Percentiles rank a stretch among this genome's conserved stretches.
Conservation (phyloP, 2,113 vertebrate species). For the Pangasianodon gigas region DNA sequence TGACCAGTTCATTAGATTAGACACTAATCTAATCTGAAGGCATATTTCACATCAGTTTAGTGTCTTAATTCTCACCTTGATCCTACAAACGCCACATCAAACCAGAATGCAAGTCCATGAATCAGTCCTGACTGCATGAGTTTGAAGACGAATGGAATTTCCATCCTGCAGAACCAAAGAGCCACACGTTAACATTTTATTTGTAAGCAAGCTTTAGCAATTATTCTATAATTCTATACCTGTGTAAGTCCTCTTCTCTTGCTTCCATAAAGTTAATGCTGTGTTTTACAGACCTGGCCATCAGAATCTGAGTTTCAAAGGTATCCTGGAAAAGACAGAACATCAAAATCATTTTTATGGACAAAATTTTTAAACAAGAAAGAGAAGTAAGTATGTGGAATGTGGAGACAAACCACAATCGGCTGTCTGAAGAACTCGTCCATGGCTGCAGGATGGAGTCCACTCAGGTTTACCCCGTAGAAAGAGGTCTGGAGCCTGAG, state of each 20-base stretch:
- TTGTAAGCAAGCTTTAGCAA: neutral
- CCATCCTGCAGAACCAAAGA: constrained; percentile 67
- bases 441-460: constrained; percentile 68
- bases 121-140: constrained; percentile 77
- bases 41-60: neutral
- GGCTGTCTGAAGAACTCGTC: constrained; percentile 79
- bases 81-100: constrained; percentile 80
- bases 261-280: constrained; percentile 77
- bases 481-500: constrained; percentile 78
- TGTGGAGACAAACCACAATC: constrained; percentile 66
- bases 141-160: constrained; percentile 81
- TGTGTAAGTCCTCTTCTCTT: constrained; percentile 75
- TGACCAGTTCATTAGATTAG: neutral
- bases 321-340: constrained; percentile 68
- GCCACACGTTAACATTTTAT: neutral
- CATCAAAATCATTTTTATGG: neutral
- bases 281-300: constrained; percentile 79
- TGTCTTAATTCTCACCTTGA: constrained; percentile 66
- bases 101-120: constrained; percentile 82
- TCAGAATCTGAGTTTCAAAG: constrained; percentile 79
- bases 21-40: neutral
- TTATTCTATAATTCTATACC: constrained; percentile 21
- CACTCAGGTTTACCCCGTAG: constrained; percentile 75
- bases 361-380: neutral
- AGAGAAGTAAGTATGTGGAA: neutral